Percentiles rank a stretch among this genome's conserved stretches.
These are phyloP conservation scores for Diarsia dahlii DNA, from an alignment of 2,888 invertebrate species.

Conservation along the genomic window DNA sequence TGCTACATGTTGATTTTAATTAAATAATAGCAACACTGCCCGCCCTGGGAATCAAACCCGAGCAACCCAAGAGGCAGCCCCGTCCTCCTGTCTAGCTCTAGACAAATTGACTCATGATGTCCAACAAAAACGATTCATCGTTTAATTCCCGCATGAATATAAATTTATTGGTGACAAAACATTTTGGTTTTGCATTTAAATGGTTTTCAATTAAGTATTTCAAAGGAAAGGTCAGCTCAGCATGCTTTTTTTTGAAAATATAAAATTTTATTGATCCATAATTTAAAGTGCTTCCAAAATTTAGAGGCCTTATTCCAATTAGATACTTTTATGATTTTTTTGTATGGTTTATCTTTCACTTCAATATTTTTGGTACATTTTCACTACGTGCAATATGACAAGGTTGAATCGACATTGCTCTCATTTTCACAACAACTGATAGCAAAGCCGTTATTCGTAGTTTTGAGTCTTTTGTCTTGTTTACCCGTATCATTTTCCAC, in stretches of 20 bases:
- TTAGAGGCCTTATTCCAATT: conserved; percentile 5
- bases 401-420: conserved; percentile 71
- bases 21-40: background rate
- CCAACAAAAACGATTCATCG: background rate
- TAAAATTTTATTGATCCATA: background rate
- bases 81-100: no score
- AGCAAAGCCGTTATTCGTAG: conserved; percentile 41
- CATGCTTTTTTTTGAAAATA: background rate
- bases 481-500: conserved; percentile 53
- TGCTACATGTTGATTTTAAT: background rate
- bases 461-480: conserved; percentile 60
- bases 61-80: background rate
- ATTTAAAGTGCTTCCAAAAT: conserved; percentile 5
- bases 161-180: background rate
- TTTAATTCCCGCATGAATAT: background rate
- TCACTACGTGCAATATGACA: conserved; percentile 58
- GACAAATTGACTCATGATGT: background rate
- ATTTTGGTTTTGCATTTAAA: conserved; percentile 11
- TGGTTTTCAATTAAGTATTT: background rate
- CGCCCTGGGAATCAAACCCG: background rate
- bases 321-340: background rate
- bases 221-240: background rate
- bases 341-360: conserved; percentile 43
- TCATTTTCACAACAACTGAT: conserved; percentile 73
- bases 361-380: conserved; percentile 24